These are phyloP conservation scores for Chironomus tepperi DNA, from an alignment of 1,140 invertebrate genomes.

Conservation along the genomic window DNA sequence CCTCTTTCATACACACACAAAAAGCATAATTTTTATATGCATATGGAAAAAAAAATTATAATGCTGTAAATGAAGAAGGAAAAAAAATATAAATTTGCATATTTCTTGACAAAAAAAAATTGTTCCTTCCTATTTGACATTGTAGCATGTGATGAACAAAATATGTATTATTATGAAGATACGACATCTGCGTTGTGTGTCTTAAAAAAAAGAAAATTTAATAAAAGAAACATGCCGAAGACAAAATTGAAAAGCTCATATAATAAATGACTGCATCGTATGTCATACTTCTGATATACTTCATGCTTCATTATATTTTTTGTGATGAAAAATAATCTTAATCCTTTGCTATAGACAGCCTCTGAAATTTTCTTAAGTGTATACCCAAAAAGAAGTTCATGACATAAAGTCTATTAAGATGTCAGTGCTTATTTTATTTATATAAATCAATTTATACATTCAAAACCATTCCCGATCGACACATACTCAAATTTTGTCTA, in stretches of 20 bases:
- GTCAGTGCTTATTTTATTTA: not conserved
- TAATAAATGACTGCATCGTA: not conserved
- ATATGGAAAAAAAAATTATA: not conserved
- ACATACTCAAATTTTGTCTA: too few species aligned
- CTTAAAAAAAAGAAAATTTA: too few species aligned
- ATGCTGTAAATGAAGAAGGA: not conserved
- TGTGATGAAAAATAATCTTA: not conserved
- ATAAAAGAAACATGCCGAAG: conserved; percentile 1
- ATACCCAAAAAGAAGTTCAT: not conserved
- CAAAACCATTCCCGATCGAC: too few species aligned
- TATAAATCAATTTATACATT: too few species aligned
- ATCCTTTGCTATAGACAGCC: not conserved
- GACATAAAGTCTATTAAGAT: not conserved
- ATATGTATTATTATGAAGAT: too few species aligned
- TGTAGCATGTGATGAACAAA: too few species aligned
- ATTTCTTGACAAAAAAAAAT: not conserved
- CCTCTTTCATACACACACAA: not conserved
- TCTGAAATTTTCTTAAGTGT: not conserved
- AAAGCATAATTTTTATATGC: not conserved
- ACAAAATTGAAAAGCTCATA: not conserved
- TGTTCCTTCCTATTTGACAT: not conserved
- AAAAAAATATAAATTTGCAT: conserved; percentile 16
- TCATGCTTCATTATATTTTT: not conserved
- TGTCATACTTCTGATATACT: not conserved
- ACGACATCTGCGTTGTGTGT: too few species aligned